Evolutionary conservation across 2,888 invertebrate species (phyloP).

Genomic region (Pterostichus madidus): DNA sequence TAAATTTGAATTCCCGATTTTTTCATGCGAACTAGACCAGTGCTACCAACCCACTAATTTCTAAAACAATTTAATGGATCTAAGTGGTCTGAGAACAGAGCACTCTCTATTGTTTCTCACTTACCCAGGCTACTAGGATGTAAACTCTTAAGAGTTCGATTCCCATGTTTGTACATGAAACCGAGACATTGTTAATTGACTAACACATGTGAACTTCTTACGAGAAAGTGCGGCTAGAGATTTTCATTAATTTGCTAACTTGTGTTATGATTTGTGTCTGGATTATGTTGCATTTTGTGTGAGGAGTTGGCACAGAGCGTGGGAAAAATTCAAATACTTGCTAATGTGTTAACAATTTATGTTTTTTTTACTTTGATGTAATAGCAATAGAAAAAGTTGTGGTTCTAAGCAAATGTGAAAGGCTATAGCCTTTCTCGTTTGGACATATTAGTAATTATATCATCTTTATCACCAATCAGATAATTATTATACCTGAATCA

Average conservation of each 20-base stretch:
- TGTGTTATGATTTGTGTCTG: not conserved
- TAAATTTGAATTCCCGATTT: no score
- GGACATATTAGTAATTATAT: no score
- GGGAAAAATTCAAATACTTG: no score
- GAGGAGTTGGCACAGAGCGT: not conserved
- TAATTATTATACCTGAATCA: no score
- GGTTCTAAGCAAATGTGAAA: no score
- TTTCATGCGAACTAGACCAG: no score
- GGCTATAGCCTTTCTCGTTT: no score
- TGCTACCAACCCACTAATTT: no score
- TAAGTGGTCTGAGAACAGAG: not conserved
- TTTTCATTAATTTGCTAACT: not conserved
- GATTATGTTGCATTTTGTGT: not conserved
- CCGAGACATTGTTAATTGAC: not conserved
- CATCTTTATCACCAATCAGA: no score
- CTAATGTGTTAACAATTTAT: no score
- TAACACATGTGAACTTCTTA: not conserved
- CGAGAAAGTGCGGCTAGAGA: not conserved
- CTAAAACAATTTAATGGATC: not conserved
- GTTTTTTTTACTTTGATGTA: no score
- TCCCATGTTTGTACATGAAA: not conserved
- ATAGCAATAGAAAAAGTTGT: no score
- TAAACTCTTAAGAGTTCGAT: not conserved
- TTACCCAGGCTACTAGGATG: not conserved
- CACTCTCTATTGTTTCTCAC: not conserved